Evolutionary conservation across 2,888 invertebrate species (phyloP), one percentile per base, ranked within the genome.

Genomic region (Rhodophaea formosa): DNA sequence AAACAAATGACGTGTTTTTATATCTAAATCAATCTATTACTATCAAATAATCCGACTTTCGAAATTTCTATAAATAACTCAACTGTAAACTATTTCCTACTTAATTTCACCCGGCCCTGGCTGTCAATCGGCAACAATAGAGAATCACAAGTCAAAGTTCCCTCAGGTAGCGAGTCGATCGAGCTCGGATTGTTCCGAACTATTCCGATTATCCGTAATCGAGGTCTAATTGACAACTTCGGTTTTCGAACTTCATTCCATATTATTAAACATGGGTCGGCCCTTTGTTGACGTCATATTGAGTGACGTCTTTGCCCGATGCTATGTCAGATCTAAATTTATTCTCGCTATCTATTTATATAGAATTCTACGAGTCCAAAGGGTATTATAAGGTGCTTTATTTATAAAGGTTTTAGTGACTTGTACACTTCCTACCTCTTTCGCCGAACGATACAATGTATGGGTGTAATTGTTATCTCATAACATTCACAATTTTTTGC

Each of bases 161-260:
- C 39, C 61, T 58, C 53, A 57, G 63, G 56, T 62, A 65, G 62
- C 62, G 67, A 2, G 23, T 39, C 64, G 62, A 61, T 58, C 62
- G 56, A 15, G 44, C 39, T n/a, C n/a, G 12, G 39, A 12, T 39
- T 39, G 39, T 39, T 39, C 12, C 69, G 63, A 61, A 73, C 77
- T 77, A 75, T 77, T 74, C 66, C 66, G 70, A 72, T 77, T 72
- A 72, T 69, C 66, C 66, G 64, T 70, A 70, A 74, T 73, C 67
- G 69, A 68, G 68, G 68, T 69, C 67, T 66, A 64, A 70, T 72
- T 64, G 58, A 66, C 61, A 66, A 63, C 66, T 66, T 56, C 30
- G 56, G 43, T 56, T 30, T 52, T 65, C 49, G 55, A 59, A 61
- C 56, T 63, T 61, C 55, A 52, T 58, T 61, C 32, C 39, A 3